Conservation (phyloP, 2,113 vertebrate species). For the Hippocampus barbouri region DNA sequence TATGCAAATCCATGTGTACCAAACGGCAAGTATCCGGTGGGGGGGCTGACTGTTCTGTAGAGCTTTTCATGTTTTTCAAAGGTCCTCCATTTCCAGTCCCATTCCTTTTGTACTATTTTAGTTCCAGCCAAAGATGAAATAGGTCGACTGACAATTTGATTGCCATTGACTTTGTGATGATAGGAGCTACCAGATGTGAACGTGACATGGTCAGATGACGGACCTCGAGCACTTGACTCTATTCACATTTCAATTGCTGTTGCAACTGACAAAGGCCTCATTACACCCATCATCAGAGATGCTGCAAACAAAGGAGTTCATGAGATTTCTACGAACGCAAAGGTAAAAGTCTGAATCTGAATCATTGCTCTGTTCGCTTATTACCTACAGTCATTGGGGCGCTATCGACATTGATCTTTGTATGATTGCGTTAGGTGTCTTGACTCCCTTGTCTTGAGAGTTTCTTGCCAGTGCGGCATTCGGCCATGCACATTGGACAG, state of each 20-base stretch:
- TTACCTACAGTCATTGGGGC: neutral
- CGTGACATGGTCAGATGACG: slow-evolving; percentile 83
- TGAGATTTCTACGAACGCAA: slow-evolving; percentile 85
- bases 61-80: too few relatives aligned
- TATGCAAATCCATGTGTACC: too few relatives aligned
- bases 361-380: neutral
- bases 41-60: too few relatives aligned
- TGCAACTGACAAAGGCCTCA: slow-evolving; percentile 88
- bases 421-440: neutral
- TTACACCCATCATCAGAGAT: slow-evolving; percentile 90
- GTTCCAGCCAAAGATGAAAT: neutral
- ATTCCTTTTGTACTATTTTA: neutral
- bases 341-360: slow-evolving; percentile 66
- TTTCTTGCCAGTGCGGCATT: neutral
- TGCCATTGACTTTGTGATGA: neutral
- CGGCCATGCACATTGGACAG: neutral
- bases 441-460: neutral
- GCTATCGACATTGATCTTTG: neutral
- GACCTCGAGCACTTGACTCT: slow-evolving; percentile 77
- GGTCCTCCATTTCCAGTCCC: too few relatives aligned
- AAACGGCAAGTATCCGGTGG: too few relatives aligned
- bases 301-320: slow-evolving; percentile 84
- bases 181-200: slow-evolving; percentile 95
- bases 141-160: slow-evolving; percentile 5
- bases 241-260: slow-evolving; percentile 92